These are phyloP conservation scores for Biston stratarius DNA, from an alignment of 2,888 invertebrate species.

Conservation along the genomic window DNA sequence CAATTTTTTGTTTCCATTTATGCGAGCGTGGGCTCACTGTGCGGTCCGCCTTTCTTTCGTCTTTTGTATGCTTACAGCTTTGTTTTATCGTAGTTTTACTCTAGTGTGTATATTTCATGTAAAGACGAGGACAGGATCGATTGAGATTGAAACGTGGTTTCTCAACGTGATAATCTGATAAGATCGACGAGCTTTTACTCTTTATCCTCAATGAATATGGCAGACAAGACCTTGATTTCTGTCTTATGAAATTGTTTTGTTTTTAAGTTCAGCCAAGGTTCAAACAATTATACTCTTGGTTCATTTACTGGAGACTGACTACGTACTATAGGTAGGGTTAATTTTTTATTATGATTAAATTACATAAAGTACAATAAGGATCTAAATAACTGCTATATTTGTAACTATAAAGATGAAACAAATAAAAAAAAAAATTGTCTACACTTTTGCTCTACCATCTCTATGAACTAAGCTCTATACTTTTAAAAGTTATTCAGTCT, in stretches of 20 bases:
- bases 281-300: slow-evolving; percentile 16
- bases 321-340: not conserved
- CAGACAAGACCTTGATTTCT: slow-evolving; percentile 66
- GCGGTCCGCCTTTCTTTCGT: slow-evolving; percentile 52
- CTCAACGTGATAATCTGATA: slow-evolving; percentile 45
- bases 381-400: slow-evolving; percentile 3
- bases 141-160: slow-evolving; percentile 58
- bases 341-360: not conserved
- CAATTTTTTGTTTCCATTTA: slow-evolving; percentile 65
- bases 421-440: not conserved
- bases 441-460: not conserved
- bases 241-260: slow-evolving; percentile 68
- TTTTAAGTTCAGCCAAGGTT: slow-evolving; percentile 58
- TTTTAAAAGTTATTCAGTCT: slow-evolving; percentile 67
- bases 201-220: slow-evolving; percentile 66
- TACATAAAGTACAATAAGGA: not conserved
- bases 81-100: slow-evolving; percentile 58
- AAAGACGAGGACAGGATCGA: slow-evolving; percentile 66
- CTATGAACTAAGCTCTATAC: slow-evolving; percentile 55
- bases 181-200: slow-evolving; percentile 57
- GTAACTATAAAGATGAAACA: not conserved
- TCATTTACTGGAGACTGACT: slow-evolving; percentile 3
- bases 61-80: slow-evolving; percentile 57
- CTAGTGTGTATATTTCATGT: slow-evolving; percentile 62
- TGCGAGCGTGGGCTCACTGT: slow-evolving; percentile 58